A percentile compares a stretch with the other conserved stretches of the same genome.
These are phyloP conservation scores for Drepana arcuata DNA, from an alignment of 1,140 invertebrate species.

Conservation along the genomic window DNA sequence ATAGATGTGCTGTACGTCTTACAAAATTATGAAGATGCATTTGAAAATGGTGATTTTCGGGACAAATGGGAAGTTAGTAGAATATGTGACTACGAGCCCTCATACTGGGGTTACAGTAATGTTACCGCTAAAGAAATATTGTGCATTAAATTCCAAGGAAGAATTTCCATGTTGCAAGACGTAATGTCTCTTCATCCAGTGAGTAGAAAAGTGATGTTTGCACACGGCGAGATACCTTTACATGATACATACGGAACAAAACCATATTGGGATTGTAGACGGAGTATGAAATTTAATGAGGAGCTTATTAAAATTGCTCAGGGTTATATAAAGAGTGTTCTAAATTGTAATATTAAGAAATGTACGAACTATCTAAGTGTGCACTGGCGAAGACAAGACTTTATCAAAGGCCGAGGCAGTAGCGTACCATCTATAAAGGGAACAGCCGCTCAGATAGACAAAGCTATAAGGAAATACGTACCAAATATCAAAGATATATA, in stretches of 20 bases:
- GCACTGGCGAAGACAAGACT: conserved; percentile 90
- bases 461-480: conserved; percentile 69
- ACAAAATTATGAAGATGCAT: conserved; percentile 90
- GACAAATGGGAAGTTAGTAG: conserved; percentile 85
- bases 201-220: conserved; percentile 80
- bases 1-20: conserved; percentile 87
- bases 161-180: conserved; percentile 76
- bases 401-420: conserved; percentile 77
- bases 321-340: conserved; percentile 77
- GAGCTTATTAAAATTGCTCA: conserved; percentile 80
- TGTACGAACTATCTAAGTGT: conserved; percentile 86
- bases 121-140: conserved; percentile 77
- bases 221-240: conserved; percentile 90
- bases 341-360: conserved; percentile 76
- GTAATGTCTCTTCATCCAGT: conserved; percentile 54
- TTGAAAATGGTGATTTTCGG: conserved; percentile 84
- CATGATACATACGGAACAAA: conserved; percentile 89
- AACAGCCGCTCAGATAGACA: conserved; percentile 80
- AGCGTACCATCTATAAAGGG: conserved; percentile 81
- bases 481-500: conserved; percentile 79
- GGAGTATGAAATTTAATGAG: conserved; percentile 92
- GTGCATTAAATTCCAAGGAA: conserved; percentile 91
- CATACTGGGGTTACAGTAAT: conserved; percentile 73
- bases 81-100: conserved; percentile 38
- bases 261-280: conserved; percentile 88